Evolutionary conservation across 2,888 invertebrate genomes (phyloP).

Genomic region (Criorhina ranunculi): DNA sequence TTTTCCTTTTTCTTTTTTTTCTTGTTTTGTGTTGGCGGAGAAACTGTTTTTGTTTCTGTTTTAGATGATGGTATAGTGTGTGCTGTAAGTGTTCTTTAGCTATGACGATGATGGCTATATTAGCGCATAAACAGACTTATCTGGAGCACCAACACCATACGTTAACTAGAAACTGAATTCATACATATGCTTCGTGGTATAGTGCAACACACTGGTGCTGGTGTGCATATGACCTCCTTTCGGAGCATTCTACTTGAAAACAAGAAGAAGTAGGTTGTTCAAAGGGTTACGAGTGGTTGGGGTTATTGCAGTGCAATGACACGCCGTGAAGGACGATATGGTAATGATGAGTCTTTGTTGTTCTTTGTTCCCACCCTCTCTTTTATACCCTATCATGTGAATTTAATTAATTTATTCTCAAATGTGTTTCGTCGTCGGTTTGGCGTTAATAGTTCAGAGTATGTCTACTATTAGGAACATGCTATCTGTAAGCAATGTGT

Average conservation of each 20-base stretch:
- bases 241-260: constrained; percentile 66
- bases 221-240: constrained; percentile 72
- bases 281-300: constrained; percentile 57
- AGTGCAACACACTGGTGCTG: constrained; percentile 41
- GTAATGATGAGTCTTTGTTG: constrained; percentile 31
- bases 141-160: constrained; percentile 68
- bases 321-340: constrained; percentile 74
- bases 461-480: too few relatives aligned
- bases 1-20: constrained; percentile 22
- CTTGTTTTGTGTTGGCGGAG: constrained; percentile 33
- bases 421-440: constrained; percentile 7
- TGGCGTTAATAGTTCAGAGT: too few relatives aligned
- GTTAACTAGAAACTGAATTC: constrained; percentile 37
- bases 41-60: constrained; percentile 44
- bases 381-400: constrained; percentile 39
- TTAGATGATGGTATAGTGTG: constrained; percentile 49
- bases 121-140: constrained; percentile 65
- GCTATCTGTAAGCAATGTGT: constrained; percentile 18
- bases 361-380: constrained; percentile 17
- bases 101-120: constrained; percentile 64
- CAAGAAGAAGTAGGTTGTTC: constrained; percentile 64
- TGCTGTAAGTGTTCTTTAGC: constrained; percentile 56
- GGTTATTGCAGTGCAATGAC: constrained; percentile 76
- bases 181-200: constrained; percentile 11
- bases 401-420: constrained; percentile 66